Evolutionary conservation across 2,888 invertebrate species (phyloP), one percentile per base, ranked within the genome.

Genomic region (Leucophenga montana): DNA sequence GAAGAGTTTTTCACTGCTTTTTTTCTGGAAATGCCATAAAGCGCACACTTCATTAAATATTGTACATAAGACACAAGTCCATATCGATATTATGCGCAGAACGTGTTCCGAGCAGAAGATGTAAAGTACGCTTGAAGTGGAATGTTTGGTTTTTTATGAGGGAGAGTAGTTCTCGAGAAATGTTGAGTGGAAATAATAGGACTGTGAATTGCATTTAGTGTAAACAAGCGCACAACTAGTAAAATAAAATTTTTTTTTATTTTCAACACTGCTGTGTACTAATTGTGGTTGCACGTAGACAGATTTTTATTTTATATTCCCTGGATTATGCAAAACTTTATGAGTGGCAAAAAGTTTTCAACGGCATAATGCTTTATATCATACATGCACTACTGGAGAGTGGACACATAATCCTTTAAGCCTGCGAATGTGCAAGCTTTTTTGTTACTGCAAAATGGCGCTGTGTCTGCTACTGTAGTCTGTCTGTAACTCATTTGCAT

Each of bases 71-170:
- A 59, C 13, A 33, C 59, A 9, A 57, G 59, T 31, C 59, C 50
- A 16, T 31, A 64, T 64, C 31, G 27, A 18, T 53, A 53, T 71
- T 69, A 73, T 73, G 73, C 18, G 59, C 50, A 65, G 62, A 70
- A 71, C 73, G 73, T 73, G 73, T 71, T 69, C 57, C 64, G 59
- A 39, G 39, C 39, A 11, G 9, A 5, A 39, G 39, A 5, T 1
- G 39, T 8, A 39, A 39, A 39, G 11, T 39, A 11, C 8, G 8
- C 39, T 20, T 27, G 56, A 8, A 9, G 13, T 50, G 22, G 48
- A 16, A 27, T 46, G 50, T n/a, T 48, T 48, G 16, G 13, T 8
- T 6, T 48, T 13, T 48, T n/a, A n/a, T n/a, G n/a, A 50, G 50
- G 6, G 11, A 8, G 11, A 1, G 11, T 33, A 11, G 1, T 39